Percentiles rank a stretch among this genome's conserved stretches.
phyloP scores from a whole-genome alignment of 2,888 invertebrate species.

The Cheilosia urbana region DNA sequence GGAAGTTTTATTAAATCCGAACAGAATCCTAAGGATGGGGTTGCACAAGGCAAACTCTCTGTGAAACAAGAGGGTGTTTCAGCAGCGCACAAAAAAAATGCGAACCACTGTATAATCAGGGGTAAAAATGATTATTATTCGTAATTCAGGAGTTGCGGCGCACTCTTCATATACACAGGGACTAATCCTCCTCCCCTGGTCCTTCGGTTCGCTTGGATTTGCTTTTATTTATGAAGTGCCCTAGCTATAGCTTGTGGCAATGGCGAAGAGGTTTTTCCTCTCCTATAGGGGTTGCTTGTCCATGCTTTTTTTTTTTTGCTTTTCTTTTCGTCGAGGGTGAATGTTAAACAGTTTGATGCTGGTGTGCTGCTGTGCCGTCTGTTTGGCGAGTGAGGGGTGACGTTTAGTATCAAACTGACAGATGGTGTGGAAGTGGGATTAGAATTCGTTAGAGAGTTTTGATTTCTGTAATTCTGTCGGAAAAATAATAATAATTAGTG shows the following conservation, averaged over 20 bases:
- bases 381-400: conserved; percentile 28
- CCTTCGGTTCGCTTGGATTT: conserved; percentile 45
- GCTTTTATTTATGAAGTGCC: conserved; percentile 72
- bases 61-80: conserved; percentile 14
- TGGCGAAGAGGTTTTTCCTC: conserved; percentile 29
- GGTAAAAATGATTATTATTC: conserved; percentile 74
- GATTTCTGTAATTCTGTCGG: conserved; percentile 36
- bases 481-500: conserved; percentile 53
- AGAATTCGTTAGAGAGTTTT: conserved; percentile 46
- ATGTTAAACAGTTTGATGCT: conserved; percentile 52
- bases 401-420: conserved; percentile 51
- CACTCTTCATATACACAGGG: conserved; percentile 51
- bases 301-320: conserved; percentile 23
- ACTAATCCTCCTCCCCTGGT: conserved; percentile 12
- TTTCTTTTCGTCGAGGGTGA: conserved; percentile 51
- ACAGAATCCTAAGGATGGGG: conserved; percentile 23
- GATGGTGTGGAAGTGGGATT: conserved; percentile 61
- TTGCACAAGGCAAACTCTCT: neutral
- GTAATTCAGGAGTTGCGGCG: conserved; percentile 72
- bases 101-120: conserved; percentile 70
- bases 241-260: conserved; percentile 40
- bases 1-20: conserved; percentile 73
- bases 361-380: conserved; percentile 16
- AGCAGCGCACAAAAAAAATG: conserved; percentile 17
- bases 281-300: conserved; percentile 26